phyloP scores from a whole-genome alignment of 2,888 invertebrate species.

The Acleris sparsana region DNA sequence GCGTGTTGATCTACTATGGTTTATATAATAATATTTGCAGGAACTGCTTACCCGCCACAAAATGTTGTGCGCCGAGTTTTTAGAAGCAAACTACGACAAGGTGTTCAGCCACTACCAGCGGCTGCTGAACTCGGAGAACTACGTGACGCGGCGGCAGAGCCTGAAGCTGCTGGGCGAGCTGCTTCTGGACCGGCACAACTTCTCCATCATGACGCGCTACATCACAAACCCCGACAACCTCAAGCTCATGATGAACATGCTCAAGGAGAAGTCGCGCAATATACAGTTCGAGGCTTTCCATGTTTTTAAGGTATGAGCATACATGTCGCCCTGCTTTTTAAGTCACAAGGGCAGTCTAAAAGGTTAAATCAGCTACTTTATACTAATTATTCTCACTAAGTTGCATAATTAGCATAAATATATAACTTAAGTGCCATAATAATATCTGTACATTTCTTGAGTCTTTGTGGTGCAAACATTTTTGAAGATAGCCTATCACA shows the following conservation, averaged over 20 bases:
- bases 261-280: constrained; percentile 99
- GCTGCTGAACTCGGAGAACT: constrained; percentile 99
- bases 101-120: constrained; percentile 99
- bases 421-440: too few relatives aligned
- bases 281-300: constrained; percentile 99
- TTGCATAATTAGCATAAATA: too few relatives aligned
- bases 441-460: too few relatives aligned
- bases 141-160: constrained; percentile 99
- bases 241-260: constrained; percentile 99
- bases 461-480: too few relatives aligned
- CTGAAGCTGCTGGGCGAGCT: constrained; percentile 98
- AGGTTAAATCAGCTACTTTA: too few relatives aligned
- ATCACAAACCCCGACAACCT: constrained; percentile 99
- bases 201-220: constrained; percentile 98
- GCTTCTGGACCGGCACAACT: constrained; percentile 99
- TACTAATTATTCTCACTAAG: too few relatives aligned
- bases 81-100: constrained; percentile 99
- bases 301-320: constrained; percentile 95
- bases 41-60: constrained; percentile 97
- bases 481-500: too few relatives aligned
- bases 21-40: constrained; percentile 74
- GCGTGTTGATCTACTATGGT: too few relatives aligned
- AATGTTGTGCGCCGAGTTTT: constrained; percentile 98
- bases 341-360: not conserved
- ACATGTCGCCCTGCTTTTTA: not conserved